Evolutionary conservation across 2,888 invertebrate genomes (phyloP).

Genomic region (Lasioglossum vierecki): DNA sequence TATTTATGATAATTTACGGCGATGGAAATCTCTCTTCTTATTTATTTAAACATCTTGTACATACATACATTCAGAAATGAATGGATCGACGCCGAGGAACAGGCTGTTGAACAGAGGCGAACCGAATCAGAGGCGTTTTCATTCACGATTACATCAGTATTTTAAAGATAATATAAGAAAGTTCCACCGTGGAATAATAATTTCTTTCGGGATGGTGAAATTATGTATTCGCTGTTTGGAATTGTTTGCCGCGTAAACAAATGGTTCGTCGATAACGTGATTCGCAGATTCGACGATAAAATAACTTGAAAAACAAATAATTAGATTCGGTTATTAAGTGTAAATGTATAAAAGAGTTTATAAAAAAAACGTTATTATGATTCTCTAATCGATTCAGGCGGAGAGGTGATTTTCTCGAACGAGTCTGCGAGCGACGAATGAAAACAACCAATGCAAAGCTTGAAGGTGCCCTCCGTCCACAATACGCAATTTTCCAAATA

Average conservation of each 20-base stretch:
- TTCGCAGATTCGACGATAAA: not conserved
- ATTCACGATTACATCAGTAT: not conserved
- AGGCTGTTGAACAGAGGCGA: slow-evolving; percentile 27
- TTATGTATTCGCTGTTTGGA: not conserved
- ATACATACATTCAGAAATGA: slow-evolving; percentile 51
- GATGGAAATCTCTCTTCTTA: slow-evolving; percentile 47
- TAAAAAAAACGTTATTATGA: not conserved
- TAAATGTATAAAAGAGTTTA: not conserved
- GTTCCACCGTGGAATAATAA: not conserved
- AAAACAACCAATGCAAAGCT: not conserved
- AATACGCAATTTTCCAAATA: not conserved
- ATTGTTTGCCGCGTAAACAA: not conserved
- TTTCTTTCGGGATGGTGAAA: not conserved
- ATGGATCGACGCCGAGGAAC: slow-evolving; percentile 32
- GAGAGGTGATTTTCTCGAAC: not conserved
- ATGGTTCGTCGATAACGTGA: not conserved
- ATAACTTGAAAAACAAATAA: not conserved
- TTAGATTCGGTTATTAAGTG: not conserved
- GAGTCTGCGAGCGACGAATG: not conserved
- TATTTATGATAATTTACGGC: slow-evolving; percentile 66
- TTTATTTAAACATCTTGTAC: slow-evolving; percentile 63
- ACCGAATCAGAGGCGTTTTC: not conserved
- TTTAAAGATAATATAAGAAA: not conserved
- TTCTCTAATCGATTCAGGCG: not conserved
- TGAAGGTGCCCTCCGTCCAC: not conserved